These are phyloP conservation scores for Cochlearius cochlearius DNA, from an alignment of 2,113 vertebrate species.

Conservation along the genomic window DNA sequence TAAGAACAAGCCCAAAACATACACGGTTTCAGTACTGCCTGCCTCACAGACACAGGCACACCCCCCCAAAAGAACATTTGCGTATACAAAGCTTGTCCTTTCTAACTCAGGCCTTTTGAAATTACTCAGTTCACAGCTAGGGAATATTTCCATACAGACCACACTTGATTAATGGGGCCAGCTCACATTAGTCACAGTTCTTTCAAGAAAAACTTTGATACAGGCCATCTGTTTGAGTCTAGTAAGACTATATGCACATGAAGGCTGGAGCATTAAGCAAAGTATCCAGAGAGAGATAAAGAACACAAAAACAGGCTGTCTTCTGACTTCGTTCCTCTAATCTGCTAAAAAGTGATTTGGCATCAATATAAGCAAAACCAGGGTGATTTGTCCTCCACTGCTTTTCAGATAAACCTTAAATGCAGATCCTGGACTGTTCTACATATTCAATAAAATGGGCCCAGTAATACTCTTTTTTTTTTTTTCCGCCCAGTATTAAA, in stretches of 20 bases:
- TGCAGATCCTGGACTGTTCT: not conserved
- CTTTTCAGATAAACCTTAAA: not conserved
- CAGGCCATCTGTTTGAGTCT: slow-evolving; percentile 22
- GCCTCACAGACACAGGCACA: not conserved
- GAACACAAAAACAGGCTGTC: not conserved
- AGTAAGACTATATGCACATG: not conserved
- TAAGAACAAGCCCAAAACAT: not conserved
- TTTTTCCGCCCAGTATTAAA: not conserved
- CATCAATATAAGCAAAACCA: not conserved
- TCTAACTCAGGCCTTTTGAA: slow-evolving; percentile 11
- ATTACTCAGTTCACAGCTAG: not conserved
- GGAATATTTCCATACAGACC: not conserved
- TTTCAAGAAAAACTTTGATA: slow-evolving; percentile 38
- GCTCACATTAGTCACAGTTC: slow-evolving; percentile 35
- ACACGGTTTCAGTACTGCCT: not conserved
- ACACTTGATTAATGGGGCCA: slow-evolving; percentile 17
- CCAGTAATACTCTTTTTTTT: not conserved
- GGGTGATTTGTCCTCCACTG: not conserved
- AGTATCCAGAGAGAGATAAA: not conserved
- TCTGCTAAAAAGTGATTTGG: not conserved
- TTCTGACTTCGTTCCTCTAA: slow-evolving; percentile 7
- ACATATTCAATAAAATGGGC: not conserved
- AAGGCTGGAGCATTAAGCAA: not conserved
- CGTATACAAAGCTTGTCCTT: not conserved
- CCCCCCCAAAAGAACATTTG: not conserved